Conservation (phyloP, 2,888 invertebrate species). For the Meiosimyza decipiens region DNA sequence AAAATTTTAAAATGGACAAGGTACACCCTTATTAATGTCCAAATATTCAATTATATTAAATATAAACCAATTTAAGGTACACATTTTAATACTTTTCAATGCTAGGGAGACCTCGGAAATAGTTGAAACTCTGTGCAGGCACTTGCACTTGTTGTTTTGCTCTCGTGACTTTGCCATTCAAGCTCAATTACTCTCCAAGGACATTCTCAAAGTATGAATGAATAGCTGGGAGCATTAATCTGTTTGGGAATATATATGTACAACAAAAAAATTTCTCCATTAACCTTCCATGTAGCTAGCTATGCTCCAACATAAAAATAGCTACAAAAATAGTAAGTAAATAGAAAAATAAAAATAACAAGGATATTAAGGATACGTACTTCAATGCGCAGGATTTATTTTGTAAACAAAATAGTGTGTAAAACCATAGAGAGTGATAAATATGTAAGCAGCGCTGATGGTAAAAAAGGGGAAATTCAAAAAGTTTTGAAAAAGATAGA, state of each 20-base stretch:
- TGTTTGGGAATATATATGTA: background rate
- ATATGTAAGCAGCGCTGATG: background rate
- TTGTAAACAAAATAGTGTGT: slow-evolving; percentile 17
- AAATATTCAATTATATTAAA: too few relatives aligned
- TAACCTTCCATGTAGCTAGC: slow-evolving; percentile 2
- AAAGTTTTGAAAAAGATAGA: background rate
- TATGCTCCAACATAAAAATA: background rate
- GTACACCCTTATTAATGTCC: too few relatives aligned
- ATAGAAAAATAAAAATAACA: background rate
- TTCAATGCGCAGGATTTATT: slow-evolving; percentile 25
- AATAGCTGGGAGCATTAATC: slow-evolving; percentile 7
- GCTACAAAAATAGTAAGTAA: slow-evolving; percentile 2
- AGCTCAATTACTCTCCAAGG: slow-evolving; percentile 14
- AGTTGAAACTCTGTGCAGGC: too few relatives aligned
- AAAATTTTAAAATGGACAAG: too few relatives aligned
- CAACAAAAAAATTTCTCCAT: background rate
- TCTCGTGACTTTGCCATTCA: background rate
- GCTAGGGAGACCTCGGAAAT: too few relatives aligned
- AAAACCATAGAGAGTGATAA: background rate
- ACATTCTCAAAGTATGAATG: slow-evolving; percentile 20
- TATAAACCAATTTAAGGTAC: too few relatives aligned
- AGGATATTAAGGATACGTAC: background rate
- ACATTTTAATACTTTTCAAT: too few relatives aligned
- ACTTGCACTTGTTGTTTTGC: too few relatives aligned
- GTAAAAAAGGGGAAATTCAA: background rate